A percentile compares a stretch with the other conserved stretches of the same genome.
phyloP scores from a whole-genome alignment of 1,140 invertebrate species.

The Drosophila willistoni region DNA sequence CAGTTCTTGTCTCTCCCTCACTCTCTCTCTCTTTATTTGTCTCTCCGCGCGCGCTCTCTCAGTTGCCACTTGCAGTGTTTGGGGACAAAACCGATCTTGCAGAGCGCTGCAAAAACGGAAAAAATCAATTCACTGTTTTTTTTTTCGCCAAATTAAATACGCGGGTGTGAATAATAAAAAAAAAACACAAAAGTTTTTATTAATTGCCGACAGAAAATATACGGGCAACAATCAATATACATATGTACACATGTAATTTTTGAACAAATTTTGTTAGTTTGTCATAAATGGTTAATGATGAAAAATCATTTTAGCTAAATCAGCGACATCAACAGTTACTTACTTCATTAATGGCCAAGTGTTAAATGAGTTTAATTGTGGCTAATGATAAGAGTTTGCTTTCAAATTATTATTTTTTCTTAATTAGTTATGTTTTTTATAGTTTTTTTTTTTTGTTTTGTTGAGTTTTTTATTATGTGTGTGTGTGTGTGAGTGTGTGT shows the following conservation, averaged over 20 bases:
- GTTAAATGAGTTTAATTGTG: conserved; percentile 27
- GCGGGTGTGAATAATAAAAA: not conserved
- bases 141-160: not conserved
- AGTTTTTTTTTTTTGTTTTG: too few relatives aligned
- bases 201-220: conserved; percentile 22
- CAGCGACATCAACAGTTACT: conserved; percentile 1
- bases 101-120: not conserved
- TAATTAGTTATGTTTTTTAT: conserved; percentile 14
- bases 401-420: conserved; percentile 1
- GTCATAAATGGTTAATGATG: not conserved
- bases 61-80: not conserved
- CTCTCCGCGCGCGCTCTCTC: not conserved
- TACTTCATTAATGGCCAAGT: conserved; percentile 4
- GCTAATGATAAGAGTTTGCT: conserved; percentile 24
- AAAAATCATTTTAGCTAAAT: not conserved
- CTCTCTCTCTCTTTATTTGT: not conserved
- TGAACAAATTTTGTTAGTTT: conserved; percentile 13
- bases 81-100: not conserved
- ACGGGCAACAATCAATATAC: not conserved
- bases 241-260: not conserved
- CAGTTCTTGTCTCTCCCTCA: conserved; percentile 22
- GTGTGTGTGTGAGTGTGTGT: not conserved
- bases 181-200: conserved; percentile 20
- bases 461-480: conserved; percentile 10
- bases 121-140: not conserved